Conservation (phyloP, 2,797 vertebrate species). For the Anguilla obscura region DNA sequence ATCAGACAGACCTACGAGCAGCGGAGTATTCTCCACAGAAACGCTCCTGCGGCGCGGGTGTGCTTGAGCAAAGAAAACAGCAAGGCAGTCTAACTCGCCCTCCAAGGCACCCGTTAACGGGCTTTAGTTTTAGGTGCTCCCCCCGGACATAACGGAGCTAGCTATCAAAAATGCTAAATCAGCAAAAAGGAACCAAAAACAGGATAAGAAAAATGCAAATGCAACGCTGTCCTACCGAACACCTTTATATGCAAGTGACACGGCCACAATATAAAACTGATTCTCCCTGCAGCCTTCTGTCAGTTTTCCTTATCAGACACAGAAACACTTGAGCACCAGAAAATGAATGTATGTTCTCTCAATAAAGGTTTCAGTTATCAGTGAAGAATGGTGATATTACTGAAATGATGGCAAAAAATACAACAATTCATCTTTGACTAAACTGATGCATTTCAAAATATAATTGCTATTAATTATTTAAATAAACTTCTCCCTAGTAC, state of each 20-base stretch:
- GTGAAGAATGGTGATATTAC: neutral
- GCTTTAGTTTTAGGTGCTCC: neutral
- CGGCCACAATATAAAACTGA: neutral
- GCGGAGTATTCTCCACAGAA: neutral
- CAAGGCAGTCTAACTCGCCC: neutral
- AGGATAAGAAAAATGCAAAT: neutral
- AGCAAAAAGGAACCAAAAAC: neutral
- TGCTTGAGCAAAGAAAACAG: neutral
- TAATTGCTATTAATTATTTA: neutral
- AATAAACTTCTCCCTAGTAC: neutral
- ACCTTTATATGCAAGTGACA: neutral
- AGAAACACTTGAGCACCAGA: neutral
- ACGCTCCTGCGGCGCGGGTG: neutral
- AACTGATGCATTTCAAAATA: neutral
- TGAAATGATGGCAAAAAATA: neutral
- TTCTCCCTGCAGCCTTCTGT: too few species aligned
- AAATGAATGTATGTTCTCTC: neutral
- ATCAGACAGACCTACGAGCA: neutral
- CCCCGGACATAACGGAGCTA: neutral
- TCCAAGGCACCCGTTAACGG: neutral
- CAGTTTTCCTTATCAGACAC: neutral
- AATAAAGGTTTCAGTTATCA: neutral
- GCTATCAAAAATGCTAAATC: neutral
- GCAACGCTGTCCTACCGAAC: neutral
- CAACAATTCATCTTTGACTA: neutral